Base-by-base conservation (phyloP, 2,888 invertebrate genomes). In the Eumerus sabulonum region DNA sequence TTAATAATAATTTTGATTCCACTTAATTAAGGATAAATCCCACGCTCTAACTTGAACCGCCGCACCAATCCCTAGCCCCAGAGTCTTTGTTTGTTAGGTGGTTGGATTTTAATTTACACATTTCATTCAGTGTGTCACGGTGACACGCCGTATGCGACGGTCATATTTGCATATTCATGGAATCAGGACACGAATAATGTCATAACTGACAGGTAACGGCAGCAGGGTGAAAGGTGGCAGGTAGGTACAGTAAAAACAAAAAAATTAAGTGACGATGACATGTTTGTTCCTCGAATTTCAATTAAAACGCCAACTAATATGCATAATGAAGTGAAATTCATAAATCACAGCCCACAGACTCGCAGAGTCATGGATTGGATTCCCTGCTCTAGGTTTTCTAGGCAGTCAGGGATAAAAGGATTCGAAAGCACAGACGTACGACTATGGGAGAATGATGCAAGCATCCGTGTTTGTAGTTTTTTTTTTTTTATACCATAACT, bases 251-350 rank as follows among this genome's bases (percentile, higher is more conserved):
- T 7, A 27, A 7, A 27, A 27, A 27, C 2, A 27, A 2, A 54
- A 54, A 54, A 54, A 54, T 54, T 27, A 27, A 54, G 54, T 64
- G 45, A 54, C 45, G 45, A 42, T 42, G 42, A 57, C 38, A 50
- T 50, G 48, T 50, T 67, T 50, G 19, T 40, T 64, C 64, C 13
- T 45, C 19, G 27, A 45, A 72, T 59, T 72, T 66, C 57, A 72
- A 72, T 72, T 72, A 72, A 53, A 59, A 66, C 16, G 4, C 38
- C 17, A 45, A 45, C 14, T 45, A 40, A 53, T 66, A 59, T 53
- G 35, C 72, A 72, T 53, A 66, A 73, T 73, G 14, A 53, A 60
- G 42, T 59, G 42, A 59, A 66, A 66, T 36, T 59, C 47, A 59
- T 53, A 67, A 73, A 53, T 45, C 73, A 73, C 7, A 42, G 9